Base-by-base conservation (phyloP, 2,113 vertebrate species). In the Varanus komodoensis region DNA sequence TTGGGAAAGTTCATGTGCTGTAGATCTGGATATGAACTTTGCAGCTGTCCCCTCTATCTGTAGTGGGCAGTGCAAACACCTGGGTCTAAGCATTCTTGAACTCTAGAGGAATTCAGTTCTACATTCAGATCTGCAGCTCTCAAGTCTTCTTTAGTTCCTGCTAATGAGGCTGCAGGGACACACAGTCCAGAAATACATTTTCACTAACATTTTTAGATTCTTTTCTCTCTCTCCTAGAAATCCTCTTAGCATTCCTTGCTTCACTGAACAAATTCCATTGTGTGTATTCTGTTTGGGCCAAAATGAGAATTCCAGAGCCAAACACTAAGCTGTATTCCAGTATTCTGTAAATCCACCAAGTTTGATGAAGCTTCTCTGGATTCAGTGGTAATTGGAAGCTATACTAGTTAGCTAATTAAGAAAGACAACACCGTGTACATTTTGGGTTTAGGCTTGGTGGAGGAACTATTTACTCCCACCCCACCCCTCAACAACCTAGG, bases 1-100 rank as follows among this genome's bases (percentile, higher is more conserved):
- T 90, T 44, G 84, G 15, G 75, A 93, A 94, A 94, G 87, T 44
- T 89, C 48, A 61, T 69, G 82, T 64, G 61, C 5, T 64, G 83
- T 32, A 90, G 91, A 48, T 80, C 92, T 68, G 89, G 83, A 85
- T 54, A 54, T 89, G 29, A 84, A 77, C 71, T 34, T 84, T 84
- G 57, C 88, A 89, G 73, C 88, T 90, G 89, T 85, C 75, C 48
- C 48, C 44, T 79, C 32, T 85, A 52, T 71, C 19, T 85, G 6
- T 79, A 71, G 79, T 90, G 61, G 74, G 82, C 82, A 79, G 82
- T 85, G 50, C 75, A 85, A 90, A 90, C 82, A 85, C 74, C 89
- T 90, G 82, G 89, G 64, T 69, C 25, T 34, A 69, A 90, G 38
- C 50, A 90, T 79, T 79, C 82, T 74, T 85, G 61, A 85, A 90